Conservation (phyloP, 2,888 invertebrate genomes). For the Anorthoa munda region DNA sequence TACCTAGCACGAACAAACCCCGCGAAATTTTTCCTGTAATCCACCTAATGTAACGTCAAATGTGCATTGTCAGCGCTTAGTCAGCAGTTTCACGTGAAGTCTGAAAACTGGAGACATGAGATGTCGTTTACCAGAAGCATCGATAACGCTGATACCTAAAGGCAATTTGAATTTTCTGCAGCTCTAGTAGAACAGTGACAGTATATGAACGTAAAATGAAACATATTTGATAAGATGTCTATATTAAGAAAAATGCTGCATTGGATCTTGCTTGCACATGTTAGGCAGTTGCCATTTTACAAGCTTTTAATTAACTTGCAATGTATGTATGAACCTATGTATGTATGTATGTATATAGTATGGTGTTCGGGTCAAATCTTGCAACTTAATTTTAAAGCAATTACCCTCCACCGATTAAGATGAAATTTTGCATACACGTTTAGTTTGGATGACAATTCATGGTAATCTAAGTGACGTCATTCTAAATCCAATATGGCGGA, state of each 20-base stretch:
- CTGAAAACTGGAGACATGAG: constrained; percentile 10
- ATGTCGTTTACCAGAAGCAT: constrained; percentile 34
- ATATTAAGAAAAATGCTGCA: not conserved
- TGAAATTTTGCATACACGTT: too few relatives aligned
- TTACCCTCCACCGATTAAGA: too few relatives aligned
- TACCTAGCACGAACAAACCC: not conserved
- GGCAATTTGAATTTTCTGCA: constrained; percentile 19
- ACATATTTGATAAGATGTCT: not conserved
- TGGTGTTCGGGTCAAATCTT: too few relatives aligned
- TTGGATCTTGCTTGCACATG: not conserved
- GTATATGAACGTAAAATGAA: constrained; percentile 3
- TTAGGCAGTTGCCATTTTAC: not conserved
- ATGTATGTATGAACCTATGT: too few relatives aligned
- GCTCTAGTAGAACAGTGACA: not conserved
- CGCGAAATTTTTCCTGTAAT: constrained; percentile 12
- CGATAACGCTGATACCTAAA: not conserved
- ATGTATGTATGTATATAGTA: too few relatives aligned
- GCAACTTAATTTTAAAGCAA: too few relatives aligned
- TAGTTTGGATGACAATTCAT: too few relatives aligned
- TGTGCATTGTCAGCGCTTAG: constrained; percentile 26
- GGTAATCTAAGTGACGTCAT: too few relatives aligned
- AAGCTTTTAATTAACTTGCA: too few relatives aligned
- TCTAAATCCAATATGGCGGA: too few relatives aligned
- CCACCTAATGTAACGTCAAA: constrained; percentile 29
- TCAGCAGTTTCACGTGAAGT: constrained; percentile 34